Conservation (phyloP, 2,113 vertebrate species). For the Scartelaos histophorus region DNA sequence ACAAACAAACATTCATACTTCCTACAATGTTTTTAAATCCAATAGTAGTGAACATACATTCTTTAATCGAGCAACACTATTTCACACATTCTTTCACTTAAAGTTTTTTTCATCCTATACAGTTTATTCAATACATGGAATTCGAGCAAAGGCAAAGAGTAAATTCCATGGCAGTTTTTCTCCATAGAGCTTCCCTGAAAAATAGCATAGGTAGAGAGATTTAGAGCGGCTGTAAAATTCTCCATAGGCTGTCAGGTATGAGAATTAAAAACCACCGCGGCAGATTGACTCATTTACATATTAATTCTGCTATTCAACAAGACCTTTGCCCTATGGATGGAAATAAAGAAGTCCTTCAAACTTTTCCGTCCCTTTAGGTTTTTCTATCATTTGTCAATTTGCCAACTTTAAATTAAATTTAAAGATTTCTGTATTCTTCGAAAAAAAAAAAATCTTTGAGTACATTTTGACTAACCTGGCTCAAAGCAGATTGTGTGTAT, state of each 20-base stretch:
- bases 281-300: slow-evolving; percentile 10
- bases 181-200: not conserved
- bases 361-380: slow-evolving; percentile 3
- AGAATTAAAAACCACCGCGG: slow-evolving; percentile 2
- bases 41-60: not conserved
- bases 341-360: slow-evolving; percentile 6
- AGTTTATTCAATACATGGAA: not conserved
- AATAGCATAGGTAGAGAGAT: not conserved
- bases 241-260: slow-evolving; percentile 2
- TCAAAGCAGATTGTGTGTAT: too few relatives aligned
- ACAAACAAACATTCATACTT: not conserved
- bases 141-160: not conserved
- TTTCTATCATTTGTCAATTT: slow-evolving; percentile 3
- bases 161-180: not conserved
- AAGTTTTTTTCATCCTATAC: not conserved
- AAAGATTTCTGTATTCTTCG: not conserved
- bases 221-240: not conserved
- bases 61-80: not conserved
- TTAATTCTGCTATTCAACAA: slow-evolving; percentile 5
- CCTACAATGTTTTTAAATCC: not conserved
- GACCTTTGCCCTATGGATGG: slow-evolving; percentile 6
- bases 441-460: not conserved
- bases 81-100: not conserved
- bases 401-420: not conserved
- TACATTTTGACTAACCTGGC: slow-evolving; percentile 7